A percentile compares a stretch with the other conserved stretches of the same genome.
These are phyloP conservation scores for Neolamprologus brichardi DNA, from an alignment of 2,113 vertebrate genomes.

Conservation along the genomic window DNA sequence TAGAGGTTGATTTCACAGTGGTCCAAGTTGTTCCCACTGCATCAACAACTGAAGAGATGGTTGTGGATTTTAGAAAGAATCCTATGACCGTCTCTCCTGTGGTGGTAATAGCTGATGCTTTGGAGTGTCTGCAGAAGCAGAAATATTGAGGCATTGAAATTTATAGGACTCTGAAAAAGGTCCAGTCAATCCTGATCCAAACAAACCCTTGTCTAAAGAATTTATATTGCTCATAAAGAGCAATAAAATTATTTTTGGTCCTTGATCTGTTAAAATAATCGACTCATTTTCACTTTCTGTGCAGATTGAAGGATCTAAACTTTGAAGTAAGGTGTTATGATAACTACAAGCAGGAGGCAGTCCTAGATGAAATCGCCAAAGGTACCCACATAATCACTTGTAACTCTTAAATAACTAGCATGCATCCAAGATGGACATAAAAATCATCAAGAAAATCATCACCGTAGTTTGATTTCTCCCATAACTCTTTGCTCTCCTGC, in stretches of 20 bases:
- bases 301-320: constrained; percentile 75
- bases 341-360: constrained; percentile 70
- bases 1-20: fast-evolving
- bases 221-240: background rate
- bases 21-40: fast-evolving
- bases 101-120: background rate
- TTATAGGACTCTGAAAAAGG: background rate
- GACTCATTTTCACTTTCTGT: background rate
- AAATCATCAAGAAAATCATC: background rate
- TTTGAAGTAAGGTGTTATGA: constrained; percentile 83
- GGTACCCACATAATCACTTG: constrained; percentile 55
- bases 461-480: background rate
- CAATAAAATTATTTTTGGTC: background rate
- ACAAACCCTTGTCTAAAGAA: background rate
- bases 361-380: constrained; percentile 68
- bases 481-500: background rate
- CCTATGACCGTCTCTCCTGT: fast-evolving
- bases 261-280: background rate
- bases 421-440: background rate
- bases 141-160: background rate
- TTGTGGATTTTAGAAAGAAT: background rate
- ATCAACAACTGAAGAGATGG: background rate
- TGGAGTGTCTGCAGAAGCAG: background rate
- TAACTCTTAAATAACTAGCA: background rate
- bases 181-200: background rate